A percentile compares a stretch with the other conserved stretches of the same genome.
phyloP scores from a whole-genome alignment of 2,797 vertebrate species.

The Pangasius macronema region DNA sequence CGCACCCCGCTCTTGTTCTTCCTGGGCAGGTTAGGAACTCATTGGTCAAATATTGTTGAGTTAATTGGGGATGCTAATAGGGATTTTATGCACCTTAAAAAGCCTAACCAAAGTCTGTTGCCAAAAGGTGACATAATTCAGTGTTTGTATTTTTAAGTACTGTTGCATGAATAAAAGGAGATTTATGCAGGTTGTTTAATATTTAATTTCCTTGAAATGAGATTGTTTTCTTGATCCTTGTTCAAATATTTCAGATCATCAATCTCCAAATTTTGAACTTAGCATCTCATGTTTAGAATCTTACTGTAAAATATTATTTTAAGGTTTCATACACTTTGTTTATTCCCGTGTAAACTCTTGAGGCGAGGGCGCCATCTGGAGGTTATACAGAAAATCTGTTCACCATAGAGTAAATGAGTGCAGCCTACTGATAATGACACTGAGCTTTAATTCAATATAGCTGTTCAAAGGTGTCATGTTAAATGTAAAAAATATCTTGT shows the following conservation, averaged over 20 bases:
- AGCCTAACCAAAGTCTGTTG: constrained; percentile 50
- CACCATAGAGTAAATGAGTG: not conserved
- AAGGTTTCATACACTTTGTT: not conserved
- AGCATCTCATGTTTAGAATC: not conserved
- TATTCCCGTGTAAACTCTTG: not conserved
- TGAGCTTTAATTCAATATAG: not conserved
- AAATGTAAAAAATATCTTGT: constrained; percentile 9
- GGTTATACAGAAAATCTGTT: constrained; percentile 16
- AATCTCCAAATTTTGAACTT: not conserved
- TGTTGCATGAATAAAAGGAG: constrained; percentile 25
- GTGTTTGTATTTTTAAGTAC: constrained; percentile 42
- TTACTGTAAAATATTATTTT: not conserved
- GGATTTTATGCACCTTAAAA: constrained; percentile 28
- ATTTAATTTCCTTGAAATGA: not conserved
- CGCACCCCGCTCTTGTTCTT: not conserved
- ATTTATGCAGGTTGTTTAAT: constrained; percentile 6
- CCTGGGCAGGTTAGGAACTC: not conserved
- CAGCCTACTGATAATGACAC: not conserved
- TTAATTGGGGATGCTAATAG: not conserved
- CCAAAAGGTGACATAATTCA: constrained; percentile 27
- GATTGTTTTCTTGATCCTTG: not conserved
- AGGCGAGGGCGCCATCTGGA: constrained; percentile 15
- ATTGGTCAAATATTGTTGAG: not conserved
- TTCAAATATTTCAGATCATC: not conserved
- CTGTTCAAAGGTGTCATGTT: constrained; percentile 17